phyloP scores from a whole-genome alignment of 2,888 invertebrate species.

The Orchesella flavescens region DNA sequence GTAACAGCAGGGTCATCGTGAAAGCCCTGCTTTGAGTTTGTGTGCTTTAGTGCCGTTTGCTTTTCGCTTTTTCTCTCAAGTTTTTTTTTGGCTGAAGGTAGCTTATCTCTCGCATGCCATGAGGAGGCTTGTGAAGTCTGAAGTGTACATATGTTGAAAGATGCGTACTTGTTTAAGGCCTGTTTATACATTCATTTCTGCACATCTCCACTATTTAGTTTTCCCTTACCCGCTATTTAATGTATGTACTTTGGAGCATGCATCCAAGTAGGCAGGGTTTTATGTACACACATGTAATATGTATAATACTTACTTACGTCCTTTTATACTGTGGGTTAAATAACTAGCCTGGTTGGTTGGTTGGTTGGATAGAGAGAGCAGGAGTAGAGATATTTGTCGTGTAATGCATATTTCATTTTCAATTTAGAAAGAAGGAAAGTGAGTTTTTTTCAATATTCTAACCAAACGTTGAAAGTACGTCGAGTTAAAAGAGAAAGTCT shows the following conservation, averaged over 20 bases:
- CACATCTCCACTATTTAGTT: not conserved
- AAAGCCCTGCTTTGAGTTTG: constrained; percentile 17
- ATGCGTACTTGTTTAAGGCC: constrained; percentile 15
- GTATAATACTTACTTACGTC: not conserved
- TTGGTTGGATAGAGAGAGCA: not conserved
- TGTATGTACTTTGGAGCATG: not conserved
- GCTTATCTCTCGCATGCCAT: not conserved
- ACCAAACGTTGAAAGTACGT: constrained; percentile 25
- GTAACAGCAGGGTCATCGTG: constrained; percentile 41
- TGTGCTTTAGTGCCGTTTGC: constrained; percentile 42
- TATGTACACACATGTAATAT: constrained; percentile 4
- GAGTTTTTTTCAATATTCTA: constrained; percentile 53
- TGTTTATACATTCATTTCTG: constrained; percentile 45
- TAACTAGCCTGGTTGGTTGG: constrained; percentile 13
- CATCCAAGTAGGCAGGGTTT: not conserved
- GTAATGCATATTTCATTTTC: constrained; percentile 72
- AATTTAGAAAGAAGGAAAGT: constrained; percentile 65
- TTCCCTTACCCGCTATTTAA: not conserved
- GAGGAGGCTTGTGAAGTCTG: constrained; percentile 25
- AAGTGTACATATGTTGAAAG: not conserved
- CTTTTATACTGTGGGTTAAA: constrained; percentile 26
- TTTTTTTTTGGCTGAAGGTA: constrained; percentile 31
- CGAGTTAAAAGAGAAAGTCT: not conserved
- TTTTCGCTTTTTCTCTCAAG: constrained; percentile 27
- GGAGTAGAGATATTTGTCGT: constrained; percentile 64